Evolutionary conservation across 2,113 vertebrate species (phyloP).

Genomic region (Hyla sarda): DNA sequence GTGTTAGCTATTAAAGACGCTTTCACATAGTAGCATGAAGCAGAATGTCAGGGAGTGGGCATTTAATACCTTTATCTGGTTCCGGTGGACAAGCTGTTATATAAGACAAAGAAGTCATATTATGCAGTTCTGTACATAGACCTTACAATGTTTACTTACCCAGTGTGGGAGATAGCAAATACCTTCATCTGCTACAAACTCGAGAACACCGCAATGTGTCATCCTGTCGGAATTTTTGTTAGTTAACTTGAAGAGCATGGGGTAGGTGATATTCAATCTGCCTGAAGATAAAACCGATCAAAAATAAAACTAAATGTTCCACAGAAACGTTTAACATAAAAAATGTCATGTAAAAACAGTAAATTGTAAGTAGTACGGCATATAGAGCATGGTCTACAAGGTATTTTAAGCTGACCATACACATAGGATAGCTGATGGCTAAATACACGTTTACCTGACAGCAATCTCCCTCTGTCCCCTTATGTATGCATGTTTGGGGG

Average conservation of each 20-base stretch:
- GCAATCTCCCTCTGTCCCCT: too few relatives aligned
- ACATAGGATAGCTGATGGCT: too few relatives aligned
- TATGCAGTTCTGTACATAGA: background rate
- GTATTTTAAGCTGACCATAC: too few relatives aligned
- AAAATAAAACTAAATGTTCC: background rate
- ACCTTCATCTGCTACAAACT: constrained; percentile 97
- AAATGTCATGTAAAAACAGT: background rate
- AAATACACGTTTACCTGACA: too few relatives aligned
- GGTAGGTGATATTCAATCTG: constrained; percentile 96
- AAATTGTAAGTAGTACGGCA: background rate
- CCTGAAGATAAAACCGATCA: constrained; percentile 70
- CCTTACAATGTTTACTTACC: constrained; percentile 75
- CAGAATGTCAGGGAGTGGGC: too few relatives aligned
- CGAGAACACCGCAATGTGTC: constrained; percentile 96
- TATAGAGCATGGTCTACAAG: background rate
- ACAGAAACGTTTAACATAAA: background rate
- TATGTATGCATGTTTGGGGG: too few relatives aligned
- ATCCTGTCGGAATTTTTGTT: constrained; percentile 97
- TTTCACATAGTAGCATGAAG: too few relatives aligned
- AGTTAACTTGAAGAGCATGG: constrained; percentile 97
- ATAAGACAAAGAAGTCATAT: too few relatives aligned
- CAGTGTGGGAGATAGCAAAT: constrained; percentile 98
- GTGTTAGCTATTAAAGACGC: too few relatives aligned
- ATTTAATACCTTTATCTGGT: too few relatives aligned
- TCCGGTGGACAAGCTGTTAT: too few relatives aligned